Evolutionary conservation across 2,797 vertebrate species (phyloP).

Genomic region (Prunella strophiata): DNA sequence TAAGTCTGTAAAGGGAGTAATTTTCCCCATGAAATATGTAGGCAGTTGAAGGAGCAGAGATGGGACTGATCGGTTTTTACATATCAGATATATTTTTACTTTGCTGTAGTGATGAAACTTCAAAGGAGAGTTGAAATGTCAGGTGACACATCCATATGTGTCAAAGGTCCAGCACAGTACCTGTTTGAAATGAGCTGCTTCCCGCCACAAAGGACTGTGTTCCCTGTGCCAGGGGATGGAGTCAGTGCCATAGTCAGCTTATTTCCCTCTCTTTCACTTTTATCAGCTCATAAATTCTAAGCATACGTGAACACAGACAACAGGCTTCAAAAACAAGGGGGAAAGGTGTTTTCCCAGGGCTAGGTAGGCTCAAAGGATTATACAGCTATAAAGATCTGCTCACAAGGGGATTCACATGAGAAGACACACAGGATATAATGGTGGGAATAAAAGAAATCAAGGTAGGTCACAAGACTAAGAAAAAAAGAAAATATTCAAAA

Average conservation of each 20-base stretch:
- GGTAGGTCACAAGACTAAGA: background rate
- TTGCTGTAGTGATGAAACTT: accelerated
- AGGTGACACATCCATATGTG: background rate
- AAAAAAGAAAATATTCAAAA: background rate
- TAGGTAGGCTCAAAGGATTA: constrained; percentile 9
- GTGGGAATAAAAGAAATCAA: background rate
- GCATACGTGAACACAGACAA: background rate
- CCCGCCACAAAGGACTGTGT: background rate
- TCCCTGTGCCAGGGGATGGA: background rate
- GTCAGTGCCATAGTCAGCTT: accelerated
- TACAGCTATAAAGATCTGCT: background rate
- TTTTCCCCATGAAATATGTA: constrained; percentile 49
- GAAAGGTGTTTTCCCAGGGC: background rate
- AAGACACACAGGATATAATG: background rate
- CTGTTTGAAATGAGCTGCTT: background rate
- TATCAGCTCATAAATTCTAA: background rate
- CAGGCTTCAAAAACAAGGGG: constrained; percentile 1
- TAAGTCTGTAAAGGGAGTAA: constrained; percentile 49
- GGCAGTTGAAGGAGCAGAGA: constrained; percentile 58
- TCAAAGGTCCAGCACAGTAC: background rate
- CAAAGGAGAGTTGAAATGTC: background rate
- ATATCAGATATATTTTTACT: background rate
- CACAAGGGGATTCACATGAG: background rate
- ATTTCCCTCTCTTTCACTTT: background rate
- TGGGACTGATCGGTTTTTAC: accelerated